phyloP scores from a whole-genome alignment of 2,113 vertebrate genomes.

The Strigops habroptila region DNA sequence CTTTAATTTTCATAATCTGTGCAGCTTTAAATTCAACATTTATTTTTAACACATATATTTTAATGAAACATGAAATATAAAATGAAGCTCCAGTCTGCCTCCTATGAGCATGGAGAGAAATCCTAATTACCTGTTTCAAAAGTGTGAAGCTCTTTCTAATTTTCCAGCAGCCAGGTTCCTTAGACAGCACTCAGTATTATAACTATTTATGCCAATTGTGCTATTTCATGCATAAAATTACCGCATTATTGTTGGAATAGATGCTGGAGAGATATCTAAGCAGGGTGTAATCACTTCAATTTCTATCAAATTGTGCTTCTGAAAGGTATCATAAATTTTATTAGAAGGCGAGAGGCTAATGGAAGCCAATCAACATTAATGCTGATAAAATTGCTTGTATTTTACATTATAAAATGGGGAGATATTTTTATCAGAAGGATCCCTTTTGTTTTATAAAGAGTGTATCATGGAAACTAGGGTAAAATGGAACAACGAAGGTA shows the following conservation, averaged over 20 bases:
- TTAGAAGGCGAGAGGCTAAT: conserved; percentile 85
- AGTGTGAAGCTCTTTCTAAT: conserved; percentile 80
- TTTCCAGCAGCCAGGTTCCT: conserved; percentile 81
- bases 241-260: conserved; percentile 82
- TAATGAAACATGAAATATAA: conserved; percentile 80
- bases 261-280: conserved; percentile 82
- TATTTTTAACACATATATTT: conserved; percentile 80
- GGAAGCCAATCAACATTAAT: conserved; percentile 82
- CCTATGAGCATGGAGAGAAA: conserved; percentile 76
- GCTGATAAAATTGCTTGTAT: conserved; percentile 83
- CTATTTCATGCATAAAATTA: conserved; percentile 88
- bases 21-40: conserved; percentile 71
- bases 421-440: conserved; percentile 71
- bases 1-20: conserved; percentile 74
- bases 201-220: conserved; percentile 87
- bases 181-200: conserved; percentile 81
- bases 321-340: conserved; percentile 86
- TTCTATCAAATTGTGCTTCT: conserved; percentile 85
- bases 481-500: conserved; percentile 36
- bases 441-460: conserved; percentile 75
- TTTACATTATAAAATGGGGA: conserved; percentile 75
- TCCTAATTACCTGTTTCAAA: conserved; percentile 84
- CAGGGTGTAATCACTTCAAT: conserved; percentile 82
- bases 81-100: conserved; percentile 73
- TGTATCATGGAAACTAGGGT: conserved; percentile 43